phyloP scores from a whole-genome alignment of 2,888 invertebrate genomes.

The Leptinotarsa rubiginosa region DNA sequence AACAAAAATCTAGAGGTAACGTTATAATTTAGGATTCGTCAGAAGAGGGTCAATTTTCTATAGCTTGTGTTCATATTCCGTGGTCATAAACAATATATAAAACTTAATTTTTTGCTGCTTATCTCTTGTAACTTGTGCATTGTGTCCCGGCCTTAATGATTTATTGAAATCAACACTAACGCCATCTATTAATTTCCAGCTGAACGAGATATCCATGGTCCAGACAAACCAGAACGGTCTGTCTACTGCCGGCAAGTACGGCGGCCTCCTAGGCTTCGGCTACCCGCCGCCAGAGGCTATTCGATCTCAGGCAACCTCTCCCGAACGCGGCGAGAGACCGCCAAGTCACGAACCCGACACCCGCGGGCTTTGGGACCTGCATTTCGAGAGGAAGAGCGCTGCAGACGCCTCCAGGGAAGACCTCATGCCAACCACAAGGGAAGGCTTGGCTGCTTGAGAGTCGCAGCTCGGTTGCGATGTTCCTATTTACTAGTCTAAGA shows the following conservation, averaged over 20 bases:
- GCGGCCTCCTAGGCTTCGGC: conserved; percentile 82
- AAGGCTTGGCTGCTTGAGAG: conserved; percentile 78
- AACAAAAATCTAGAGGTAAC: too few species aligned
- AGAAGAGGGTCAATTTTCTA: too few species aligned
- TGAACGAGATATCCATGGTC: conserved; percentile 84
- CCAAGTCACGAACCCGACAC: conserved; percentile 65
- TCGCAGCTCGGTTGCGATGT: conserved; percentile 62
- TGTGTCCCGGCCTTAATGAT: too few species aligned
- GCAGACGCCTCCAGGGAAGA: conserved; percentile 63
- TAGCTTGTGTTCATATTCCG: too few species aligned
- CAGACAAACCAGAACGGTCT: conserved; percentile 78
- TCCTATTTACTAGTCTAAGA: conserved; percentile 67
- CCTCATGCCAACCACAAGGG: conserved; percentile 76
- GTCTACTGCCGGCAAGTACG: conserved; percentile 74
- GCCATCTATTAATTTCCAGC: conserved; percentile 67
- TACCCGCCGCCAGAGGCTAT: conserved; percentile 71
- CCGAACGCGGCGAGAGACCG: conserved; percentile 66
- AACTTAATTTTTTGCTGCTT: too few species aligned
- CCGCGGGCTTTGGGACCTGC: conserved; percentile 69
- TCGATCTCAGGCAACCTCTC: conserved; percentile 70
- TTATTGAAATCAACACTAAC: not conserved
- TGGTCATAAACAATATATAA: too few species aligned
- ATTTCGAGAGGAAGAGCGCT: conserved; percentile 69
- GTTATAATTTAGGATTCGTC: too few species aligned
- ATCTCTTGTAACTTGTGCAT: too few species aligned